Evolutionary conservation across 2,797 vertebrate species (phyloP).

Genomic region (Moxostoma hubbsi): DNA sequence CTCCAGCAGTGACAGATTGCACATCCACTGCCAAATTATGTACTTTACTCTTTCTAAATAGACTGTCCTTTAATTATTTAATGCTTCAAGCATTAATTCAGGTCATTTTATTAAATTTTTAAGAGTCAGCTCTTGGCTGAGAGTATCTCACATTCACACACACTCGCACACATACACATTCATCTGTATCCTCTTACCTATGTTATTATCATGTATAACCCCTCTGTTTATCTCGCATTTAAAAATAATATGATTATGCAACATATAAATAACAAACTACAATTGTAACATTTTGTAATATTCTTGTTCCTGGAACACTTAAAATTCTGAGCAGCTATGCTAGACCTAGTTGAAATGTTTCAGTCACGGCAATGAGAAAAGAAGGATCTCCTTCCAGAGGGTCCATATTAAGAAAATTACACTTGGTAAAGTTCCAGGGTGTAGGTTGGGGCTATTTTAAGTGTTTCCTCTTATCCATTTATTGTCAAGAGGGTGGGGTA

Average conservation of each 20-base stretch:
- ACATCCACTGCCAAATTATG: conserved; percentile 57
- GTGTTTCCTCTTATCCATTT: conserved; percentile 35
- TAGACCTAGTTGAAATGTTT: conserved; percentile 14
- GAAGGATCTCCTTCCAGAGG: background rate
- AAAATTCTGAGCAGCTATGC: background rate
- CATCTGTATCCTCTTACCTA: conserved; percentile 2
- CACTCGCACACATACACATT: conserved; percentile 20
- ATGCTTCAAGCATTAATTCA: conserved; percentile 72
- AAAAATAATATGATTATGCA: conserved; percentile 31
- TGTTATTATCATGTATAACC: conserved; percentile 12
- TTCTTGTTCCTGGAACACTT: conserved; percentile 19
- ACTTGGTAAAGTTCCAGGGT: conserved; percentile 11
- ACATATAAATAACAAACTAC: conserved; percentile 21
- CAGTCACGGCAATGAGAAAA: background rate
- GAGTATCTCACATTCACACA: conserved; percentile 47
- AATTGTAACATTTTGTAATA: conserved; percentile 14
- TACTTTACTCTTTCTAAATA: conserved; percentile 64
- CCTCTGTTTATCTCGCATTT: conserved; percentile 23
- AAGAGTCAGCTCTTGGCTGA: conserved; percentile 65
- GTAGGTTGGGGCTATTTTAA: conserved; percentile 19
- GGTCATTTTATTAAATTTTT: conserved; percentile 76
- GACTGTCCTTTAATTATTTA: conserved; percentile 75
- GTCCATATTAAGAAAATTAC: background rate
- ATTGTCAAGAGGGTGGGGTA: conserved; percentile 24
- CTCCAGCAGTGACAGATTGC: conserved; percentile 24